Evolutionary conservation across 2,797 vertebrate species (phyloP).

Genomic region (Chrysocyon brachyurus): DNA sequence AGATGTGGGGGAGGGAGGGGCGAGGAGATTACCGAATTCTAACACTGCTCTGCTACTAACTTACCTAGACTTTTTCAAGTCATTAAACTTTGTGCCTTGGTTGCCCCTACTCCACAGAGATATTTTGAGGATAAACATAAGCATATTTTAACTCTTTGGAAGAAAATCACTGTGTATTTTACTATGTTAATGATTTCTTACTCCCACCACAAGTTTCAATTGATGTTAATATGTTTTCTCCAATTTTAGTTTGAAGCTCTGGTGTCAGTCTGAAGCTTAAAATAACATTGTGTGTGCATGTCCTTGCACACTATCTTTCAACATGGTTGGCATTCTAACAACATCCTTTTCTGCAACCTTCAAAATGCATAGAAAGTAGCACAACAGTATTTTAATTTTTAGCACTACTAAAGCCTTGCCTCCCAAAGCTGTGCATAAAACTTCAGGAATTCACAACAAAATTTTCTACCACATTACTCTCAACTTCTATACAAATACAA

Average conservation of each 20-base stretch:
- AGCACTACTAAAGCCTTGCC: conserved; percentile 54
- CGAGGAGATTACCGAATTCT: neutral
- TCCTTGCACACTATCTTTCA: neutral
- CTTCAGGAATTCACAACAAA: conserved; percentile 63
- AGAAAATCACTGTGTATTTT: conserved; percentile 27
- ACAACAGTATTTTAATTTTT: conserved; percentile 59
- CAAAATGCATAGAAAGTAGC: conserved; percentile 60
- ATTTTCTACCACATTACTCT: conserved; percentile 62
- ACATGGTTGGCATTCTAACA: conserved; percentile 41
- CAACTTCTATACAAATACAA: conserved; percentile 60
- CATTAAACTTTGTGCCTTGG: neutral
- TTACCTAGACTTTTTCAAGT: neutral
- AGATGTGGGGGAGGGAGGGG: neutral
- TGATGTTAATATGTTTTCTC: conserved; percentile 57
- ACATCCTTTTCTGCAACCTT: conserved; percentile 38
- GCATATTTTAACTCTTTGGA: conserved; percentile 39
- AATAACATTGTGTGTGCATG: neutral
- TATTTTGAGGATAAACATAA: conserved; percentile 33
- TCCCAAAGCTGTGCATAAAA: conserved; percentile 41
- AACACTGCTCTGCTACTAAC: neutral
- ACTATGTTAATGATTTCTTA: conserved; percentile 39
- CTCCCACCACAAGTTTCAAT: conserved; percentile 20
- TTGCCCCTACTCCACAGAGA: neutral
- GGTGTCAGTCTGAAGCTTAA: conserved; percentile 48
- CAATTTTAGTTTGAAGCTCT: neutral